Conservation (phyloP, 2,888 invertebrate genomes). For the Drosophila eohydei region DNA sequence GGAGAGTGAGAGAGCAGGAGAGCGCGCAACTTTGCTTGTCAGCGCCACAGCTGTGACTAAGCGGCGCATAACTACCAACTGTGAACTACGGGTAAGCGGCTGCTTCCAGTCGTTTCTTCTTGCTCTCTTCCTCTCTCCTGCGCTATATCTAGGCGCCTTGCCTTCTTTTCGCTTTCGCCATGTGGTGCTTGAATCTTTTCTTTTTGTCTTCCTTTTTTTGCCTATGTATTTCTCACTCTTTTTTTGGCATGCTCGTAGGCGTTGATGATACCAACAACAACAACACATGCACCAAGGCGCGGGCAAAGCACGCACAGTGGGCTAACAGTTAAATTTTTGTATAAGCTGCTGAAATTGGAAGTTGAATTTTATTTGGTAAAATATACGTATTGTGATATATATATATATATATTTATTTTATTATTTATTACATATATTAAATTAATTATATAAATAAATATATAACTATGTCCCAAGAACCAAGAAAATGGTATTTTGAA, state of each 20-base stretch:
- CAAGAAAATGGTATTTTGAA: no score
- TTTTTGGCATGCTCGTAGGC: conserved; percentile 69
- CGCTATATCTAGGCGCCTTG: conserved; percentile 28
- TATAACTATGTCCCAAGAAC: no score
- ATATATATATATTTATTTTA: background rate
- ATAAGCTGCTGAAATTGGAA: background rate
- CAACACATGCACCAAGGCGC: conserved; percentile 38
- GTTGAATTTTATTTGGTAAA: background rate
- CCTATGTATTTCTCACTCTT: conserved; percentile 64
- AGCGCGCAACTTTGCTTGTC: conserved; percentile 56
- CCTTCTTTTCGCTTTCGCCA: conserved; percentile 51
- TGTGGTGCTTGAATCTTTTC: conserved; percentile 24
- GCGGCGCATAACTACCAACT: conserved; percentile 77
- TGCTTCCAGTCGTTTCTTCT: conserved; percentile 20
- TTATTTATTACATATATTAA: background rate
- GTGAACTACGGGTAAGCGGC: conserved; percentile 55
- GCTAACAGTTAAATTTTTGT: background rate
- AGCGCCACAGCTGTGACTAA: conserved; percentile 79
- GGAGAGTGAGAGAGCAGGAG: conserved; percentile 7
- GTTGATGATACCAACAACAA: conserved; percentile 71
- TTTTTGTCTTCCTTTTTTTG: conserved; percentile 44
- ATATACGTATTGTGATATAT: background rate
- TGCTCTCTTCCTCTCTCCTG: background rate
- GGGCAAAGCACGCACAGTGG: conserved; percentile 59
- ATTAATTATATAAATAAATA: background rate